Percentiles rank a stretch among this genome's conserved stretches.
Conservation (phyloP, 1,140 invertebrate genomes). For the Euwallacea fornicatus region DNA sequence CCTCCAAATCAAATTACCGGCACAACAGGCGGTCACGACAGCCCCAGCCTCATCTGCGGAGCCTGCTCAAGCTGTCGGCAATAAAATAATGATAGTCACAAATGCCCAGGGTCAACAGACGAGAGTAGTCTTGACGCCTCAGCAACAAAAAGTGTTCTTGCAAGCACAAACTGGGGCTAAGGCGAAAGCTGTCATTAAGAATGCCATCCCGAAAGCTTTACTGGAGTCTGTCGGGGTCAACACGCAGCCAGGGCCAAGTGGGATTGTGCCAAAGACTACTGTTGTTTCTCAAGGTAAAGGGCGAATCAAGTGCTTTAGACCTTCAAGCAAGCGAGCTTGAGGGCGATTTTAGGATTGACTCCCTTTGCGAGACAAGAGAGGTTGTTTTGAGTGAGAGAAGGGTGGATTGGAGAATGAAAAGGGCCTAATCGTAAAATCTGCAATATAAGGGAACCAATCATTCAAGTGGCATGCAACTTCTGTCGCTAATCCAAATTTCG, state of each 20-base stretch:
- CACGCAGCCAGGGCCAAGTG: conserved; percentile 45
- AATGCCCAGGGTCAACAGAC: conserved; percentile 61
- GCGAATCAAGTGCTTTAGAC: neutral
- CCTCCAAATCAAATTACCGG: conserved; percentile 5
- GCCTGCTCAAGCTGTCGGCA: conserved; percentile 44
- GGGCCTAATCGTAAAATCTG: no score
- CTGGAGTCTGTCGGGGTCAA: conserved; percentile 37
- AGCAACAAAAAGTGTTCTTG: conserved; percentile 60
- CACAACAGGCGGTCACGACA: conserved; percentile 44
- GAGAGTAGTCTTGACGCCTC: conserved; percentile 59
- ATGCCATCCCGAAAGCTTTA: conserved; percentile 36
- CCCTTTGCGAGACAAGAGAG: no score
- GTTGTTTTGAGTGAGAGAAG: no score
- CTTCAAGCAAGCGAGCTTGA: no score
- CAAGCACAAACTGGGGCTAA: conserved; percentile 12
- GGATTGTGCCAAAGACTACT: conserved; percentile 18
- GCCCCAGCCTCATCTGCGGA: conserved; percentile 32
- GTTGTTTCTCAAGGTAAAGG: conserved; percentile 9
- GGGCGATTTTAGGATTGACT: no score
- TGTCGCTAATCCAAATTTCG: no score
- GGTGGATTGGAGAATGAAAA: no score
- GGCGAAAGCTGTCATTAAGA: conserved; percentile 53
- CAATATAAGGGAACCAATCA: no score
- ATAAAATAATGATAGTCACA: conserved; percentile 63
- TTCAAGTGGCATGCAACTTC: no score